Evolutionary conservation across 2,888 invertebrate species (phyloP).

Genomic region (Drosophila limbata): DNA sequence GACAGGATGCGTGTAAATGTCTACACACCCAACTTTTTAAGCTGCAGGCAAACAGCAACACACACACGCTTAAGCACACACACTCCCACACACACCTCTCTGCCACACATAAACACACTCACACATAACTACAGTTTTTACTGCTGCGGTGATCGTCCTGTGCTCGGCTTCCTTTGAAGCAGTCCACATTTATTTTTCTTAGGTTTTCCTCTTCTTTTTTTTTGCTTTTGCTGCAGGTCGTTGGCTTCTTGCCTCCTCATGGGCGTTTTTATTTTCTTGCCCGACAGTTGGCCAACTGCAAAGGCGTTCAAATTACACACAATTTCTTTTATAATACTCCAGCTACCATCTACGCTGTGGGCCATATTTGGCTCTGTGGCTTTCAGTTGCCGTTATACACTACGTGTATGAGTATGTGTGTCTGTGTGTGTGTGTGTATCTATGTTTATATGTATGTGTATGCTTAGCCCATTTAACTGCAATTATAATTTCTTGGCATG

Average conservation of each 20-base stretch:
- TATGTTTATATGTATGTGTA: constrained; percentile 5
- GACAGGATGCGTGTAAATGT: constrained; percentile 66
- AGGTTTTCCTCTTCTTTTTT: constrained; percentile 25
- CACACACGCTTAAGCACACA: constrained; percentile 20
- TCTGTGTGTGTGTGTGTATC: constrained; percentile 5
- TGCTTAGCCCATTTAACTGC: constrained; percentile 37
- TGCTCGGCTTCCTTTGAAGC: constrained; percentile 49
- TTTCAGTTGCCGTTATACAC: constrained; percentile 30
- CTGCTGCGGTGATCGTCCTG: constrained; percentile 61
- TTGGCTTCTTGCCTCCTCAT: constrained; percentile 73
- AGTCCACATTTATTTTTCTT: constrained; percentile 52
- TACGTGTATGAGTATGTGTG: background rate
- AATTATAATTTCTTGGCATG: constrained; percentile 67
- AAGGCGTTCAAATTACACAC: constrained; percentile 78
- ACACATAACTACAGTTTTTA: constrained; percentile 50
- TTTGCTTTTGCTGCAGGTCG: constrained; percentile 57
- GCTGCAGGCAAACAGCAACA: constrained; percentile 65
- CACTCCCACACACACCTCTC: constrained; percentile 4
- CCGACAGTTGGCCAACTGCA: constrained; percentile 64
- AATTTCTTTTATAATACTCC: constrained; percentile 56
- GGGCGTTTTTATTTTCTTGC: constrained; percentile 79
- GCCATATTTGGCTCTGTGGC: constrained; percentile 33
- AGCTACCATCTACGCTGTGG: constrained; percentile 16
- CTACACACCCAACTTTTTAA: constrained; percentile 67
- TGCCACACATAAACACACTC: background rate